A percentile compares a stretch with the other conserved stretches of the same genome.
These are phyloP conservation scores for Galaxias olidus DNA, from an alignment of 2,797 vertebrate genomes.

Conservation along the genomic window DNA sequence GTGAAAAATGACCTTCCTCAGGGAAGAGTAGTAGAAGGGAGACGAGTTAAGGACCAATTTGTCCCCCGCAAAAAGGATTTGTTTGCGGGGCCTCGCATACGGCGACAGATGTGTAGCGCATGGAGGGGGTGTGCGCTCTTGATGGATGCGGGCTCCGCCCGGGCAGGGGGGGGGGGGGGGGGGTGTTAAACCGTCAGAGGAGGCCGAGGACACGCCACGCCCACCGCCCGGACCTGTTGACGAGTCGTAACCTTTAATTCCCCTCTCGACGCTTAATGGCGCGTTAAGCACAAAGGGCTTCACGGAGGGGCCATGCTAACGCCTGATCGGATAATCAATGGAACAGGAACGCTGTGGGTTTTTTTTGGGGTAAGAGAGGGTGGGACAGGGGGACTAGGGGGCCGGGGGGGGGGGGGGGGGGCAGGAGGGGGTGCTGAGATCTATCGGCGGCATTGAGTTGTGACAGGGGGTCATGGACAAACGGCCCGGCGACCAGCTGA, in stretches of 20 bases:
- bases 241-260: constrained; percentile 31
- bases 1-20: too few relatives aligned
- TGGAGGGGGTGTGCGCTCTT: too few relatives aligned
- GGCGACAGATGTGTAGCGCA: too few relatives aligned
- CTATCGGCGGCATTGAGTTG: constrained; percentile 43
- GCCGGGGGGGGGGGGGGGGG: constrained; percentile 34
- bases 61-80: too few relatives aligned
- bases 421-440: constrained; percentile 50
- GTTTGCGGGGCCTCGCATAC: too few relatives aligned
- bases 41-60: too few relatives aligned
- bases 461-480: constrained; percentile 58
- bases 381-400: constrained; percentile 4
- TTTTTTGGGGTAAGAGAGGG: constrained; percentile 32
- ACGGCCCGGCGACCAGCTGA: constrained; percentile 27
- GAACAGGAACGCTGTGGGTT: constrained; percentile 10
- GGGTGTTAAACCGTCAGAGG: not conserved
- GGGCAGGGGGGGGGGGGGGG: too few relatives aligned
- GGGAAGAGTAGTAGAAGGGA: too few relatives aligned
- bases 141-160: too few relatives aligned
- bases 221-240: constrained; percentile 34
- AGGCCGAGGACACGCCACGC: not conserved
- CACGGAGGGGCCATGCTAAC: constrained; percentile 12
- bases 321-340: constrained; percentile 44
- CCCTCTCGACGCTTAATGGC: constrained; percentile 32
- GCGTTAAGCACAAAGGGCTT: constrained; percentile 40